Base-by-base conservation (phyloP, 2,797 vertebrate species). In the Mormyrus proboscirostris region DNA sequence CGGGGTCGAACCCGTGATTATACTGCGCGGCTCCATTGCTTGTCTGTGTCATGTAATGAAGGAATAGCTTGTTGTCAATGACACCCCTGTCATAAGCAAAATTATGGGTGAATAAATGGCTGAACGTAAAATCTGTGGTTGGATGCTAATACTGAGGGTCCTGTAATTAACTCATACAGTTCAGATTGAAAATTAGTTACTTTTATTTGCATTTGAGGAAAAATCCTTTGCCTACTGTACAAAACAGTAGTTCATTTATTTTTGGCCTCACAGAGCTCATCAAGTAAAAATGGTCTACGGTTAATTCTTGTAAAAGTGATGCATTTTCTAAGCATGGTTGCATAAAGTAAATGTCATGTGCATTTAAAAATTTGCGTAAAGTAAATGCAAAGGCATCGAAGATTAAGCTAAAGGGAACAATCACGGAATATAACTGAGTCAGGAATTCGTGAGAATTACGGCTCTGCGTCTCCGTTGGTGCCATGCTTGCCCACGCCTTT, bases 371-470 rank as follows among this genome's bases (percentile, higher is more conserved):
- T 14, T 41, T n/a, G 76, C 29, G 1, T 10, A 6, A 12, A 2
- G 3, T 22, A 29, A 50, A 50, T 7, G 22, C 49, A 10, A 49
- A 44, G 41, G n/a, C 14, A 19, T 19, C 73, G 16, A 16, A 44
- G 10, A 5, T 84, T 50, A 12, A 84, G 47, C 47, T 84, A 50
- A 84, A n/a, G 41, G 47, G 8, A 50, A 84, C 19, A 14, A 50
- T 19, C 38, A 19, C 33, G 2, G 33, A 76, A 44, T 5, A 25
- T 22, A 25, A 22, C n/a, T 25, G 41, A 50, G n/a, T 84, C 8
- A 84, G 16, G 49, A 57, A 86, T 86, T 86, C 29, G 6, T 29
- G 47, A 53, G 84, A 86, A 86, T 86, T 86, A 44, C 51, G n/a
- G 29, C 16, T 33, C 51, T 4, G 14, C 1, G 16, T 5, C 3